Percentiles rank a stretch among this genome's conserved stretches.
phyloP scores from a whole-genome alignment of 2,113 vertebrate genomes.

The Anhinga anhinga region DNA sequence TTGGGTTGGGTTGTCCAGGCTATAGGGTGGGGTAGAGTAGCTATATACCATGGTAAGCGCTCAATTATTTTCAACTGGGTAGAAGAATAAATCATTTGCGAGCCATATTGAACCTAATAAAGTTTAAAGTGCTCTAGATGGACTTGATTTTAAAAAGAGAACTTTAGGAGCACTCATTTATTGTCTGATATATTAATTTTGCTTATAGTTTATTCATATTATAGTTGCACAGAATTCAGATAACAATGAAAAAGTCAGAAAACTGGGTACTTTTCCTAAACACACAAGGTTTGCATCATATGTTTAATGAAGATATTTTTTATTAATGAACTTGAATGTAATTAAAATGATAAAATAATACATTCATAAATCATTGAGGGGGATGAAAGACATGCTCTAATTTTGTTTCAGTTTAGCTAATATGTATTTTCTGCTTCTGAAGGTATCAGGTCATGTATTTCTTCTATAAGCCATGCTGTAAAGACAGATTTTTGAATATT shows the following conservation, averaged over 20 bases:
- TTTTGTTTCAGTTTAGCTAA: neutral
- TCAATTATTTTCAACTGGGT: neutral
- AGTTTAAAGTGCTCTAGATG: neutral
- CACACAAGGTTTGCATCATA: neutral
- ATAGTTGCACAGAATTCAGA: neutral
- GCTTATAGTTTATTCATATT: neutral
- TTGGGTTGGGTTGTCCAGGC: neutral
- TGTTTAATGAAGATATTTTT: neutral
- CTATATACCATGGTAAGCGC: neutral
- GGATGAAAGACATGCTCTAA: neutral
- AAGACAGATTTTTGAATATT: neutral
- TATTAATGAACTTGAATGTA: neutral
- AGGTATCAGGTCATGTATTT: neutral
- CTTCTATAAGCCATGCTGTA: neutral
- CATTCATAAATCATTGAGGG: neutral
- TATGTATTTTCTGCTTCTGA: neutral
- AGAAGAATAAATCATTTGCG: neutral
- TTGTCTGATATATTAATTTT: neutral
- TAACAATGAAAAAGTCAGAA: neutral
- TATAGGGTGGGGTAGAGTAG: neutral
- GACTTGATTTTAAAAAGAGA: neutral
- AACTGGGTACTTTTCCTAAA: neutral
- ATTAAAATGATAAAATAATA: neutral
- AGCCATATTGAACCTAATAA: neutral
- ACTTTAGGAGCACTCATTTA: neutral